These are phyloP conservation scores for Polyommatus iphigenia DNA, from an alignment of 2,888 invertebrate species.

Conservation along the genomic window DNA sequence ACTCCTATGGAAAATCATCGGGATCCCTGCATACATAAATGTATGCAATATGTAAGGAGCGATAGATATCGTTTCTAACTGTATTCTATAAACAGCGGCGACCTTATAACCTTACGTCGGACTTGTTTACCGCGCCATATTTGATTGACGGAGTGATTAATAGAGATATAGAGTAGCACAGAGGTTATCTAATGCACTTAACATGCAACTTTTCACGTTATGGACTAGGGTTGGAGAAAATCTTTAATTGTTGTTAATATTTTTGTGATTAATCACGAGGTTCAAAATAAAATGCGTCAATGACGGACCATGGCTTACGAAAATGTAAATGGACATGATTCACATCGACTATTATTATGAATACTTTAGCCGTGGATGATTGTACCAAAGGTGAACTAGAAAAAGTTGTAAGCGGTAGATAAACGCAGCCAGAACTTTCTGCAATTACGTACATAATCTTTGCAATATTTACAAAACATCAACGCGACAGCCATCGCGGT, in stretches of 20 bases:
- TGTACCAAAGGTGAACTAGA: not conserved
- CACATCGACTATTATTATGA: not conserved
- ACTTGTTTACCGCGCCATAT: slow-evolving; percentile 63
- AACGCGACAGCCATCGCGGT: not conserved
- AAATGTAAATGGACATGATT: not conserved
- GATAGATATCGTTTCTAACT: slow-evolving; percentile 40
- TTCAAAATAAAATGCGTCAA: no score
- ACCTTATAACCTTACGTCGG: slow-evolving; percentile 55
- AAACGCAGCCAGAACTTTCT: not conserved
- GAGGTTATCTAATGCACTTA: slow-evolving; percentile 55
- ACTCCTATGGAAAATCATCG: not conserved
- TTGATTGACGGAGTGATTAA: slow-evolving; percentile 66
- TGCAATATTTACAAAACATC: not conserved
- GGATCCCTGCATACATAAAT: not conserved
- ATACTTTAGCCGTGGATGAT: not conserved
- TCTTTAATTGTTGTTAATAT: slow-evolving; percentile 48
- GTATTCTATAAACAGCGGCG: slow-evolving; percentile 41
- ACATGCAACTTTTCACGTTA: slow-evolving; percentile 27
- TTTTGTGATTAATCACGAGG: not conserved
- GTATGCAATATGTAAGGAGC: slow-evolving; percentile 48
- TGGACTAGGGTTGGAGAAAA: not conserved
- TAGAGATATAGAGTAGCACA: slow-evolving; percentile 46
- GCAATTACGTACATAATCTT: not conserved
- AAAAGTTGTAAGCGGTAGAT: not conserved
- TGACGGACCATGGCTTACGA: no score